These are phyloP conservation scores for mouse (Mus musculus) DNA, from an alignment of 2,113 vertebrate genomes.

Conservation along the genomic window DNA sequence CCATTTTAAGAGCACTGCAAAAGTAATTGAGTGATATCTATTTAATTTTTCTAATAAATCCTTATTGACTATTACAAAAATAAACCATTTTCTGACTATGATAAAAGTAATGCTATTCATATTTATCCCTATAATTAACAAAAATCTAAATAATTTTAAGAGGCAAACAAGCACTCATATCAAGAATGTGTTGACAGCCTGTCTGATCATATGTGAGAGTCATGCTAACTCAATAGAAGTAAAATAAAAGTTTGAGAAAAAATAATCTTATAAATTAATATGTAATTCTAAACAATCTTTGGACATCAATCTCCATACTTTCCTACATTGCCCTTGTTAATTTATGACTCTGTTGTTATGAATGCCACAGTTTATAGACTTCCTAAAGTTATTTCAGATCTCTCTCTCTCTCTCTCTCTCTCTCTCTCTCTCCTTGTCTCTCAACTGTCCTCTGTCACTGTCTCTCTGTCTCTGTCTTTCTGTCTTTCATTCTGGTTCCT, in stretches of 20 bases:
- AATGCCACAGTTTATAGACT: not conserved
- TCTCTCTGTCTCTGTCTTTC: not conserved
- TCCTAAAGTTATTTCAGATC: not conserved
- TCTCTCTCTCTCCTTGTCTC: not conserved
- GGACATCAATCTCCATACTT: not conserved
- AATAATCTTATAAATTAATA: not conserved
- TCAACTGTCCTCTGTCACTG: not conserved
- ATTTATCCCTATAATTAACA: not conserved
- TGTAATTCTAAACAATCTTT: not conserved
- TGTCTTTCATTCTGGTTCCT: not conserved
- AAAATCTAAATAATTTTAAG: not conserved
- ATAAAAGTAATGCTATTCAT: not conserved
- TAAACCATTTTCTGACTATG: not conserved
- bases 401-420: not conserved
- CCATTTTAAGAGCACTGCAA: not conserved
- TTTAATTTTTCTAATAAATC: slow-evolving; percentile 7
- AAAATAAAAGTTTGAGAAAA: not conserved
- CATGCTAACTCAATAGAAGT: not conserved
- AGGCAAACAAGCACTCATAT: not conserved
- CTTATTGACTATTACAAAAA: slow-evolving; percentile 14
- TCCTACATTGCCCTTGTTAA: not conserved
- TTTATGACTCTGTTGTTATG: not conserved
- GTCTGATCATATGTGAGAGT: not conserved
- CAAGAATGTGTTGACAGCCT: not conserved
- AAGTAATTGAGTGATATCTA: not conserved